phyloP scores from a whole-genome alignment of 2,797 vertebrate species.

The Enoplosus armatus region DNA sequence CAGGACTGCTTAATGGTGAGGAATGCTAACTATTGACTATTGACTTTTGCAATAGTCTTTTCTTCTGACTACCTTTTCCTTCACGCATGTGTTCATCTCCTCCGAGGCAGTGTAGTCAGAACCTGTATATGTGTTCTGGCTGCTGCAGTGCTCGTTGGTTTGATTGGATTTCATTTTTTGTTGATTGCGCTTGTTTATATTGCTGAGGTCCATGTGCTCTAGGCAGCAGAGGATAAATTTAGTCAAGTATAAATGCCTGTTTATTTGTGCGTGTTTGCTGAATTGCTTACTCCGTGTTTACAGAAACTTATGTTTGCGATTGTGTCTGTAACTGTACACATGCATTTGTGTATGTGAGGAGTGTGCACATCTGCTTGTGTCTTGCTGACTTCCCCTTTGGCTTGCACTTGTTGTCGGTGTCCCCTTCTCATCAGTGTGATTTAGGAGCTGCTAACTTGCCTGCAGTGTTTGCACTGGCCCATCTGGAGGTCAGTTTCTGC shows the following conservation, averaged over 20 bases:
- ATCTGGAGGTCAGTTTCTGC: conserved; percentile 53
- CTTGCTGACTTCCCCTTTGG: not conserved
- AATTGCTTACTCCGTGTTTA: conserved; percentile 28
- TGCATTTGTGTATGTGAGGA: not conserved
- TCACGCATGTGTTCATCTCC: not conserved
- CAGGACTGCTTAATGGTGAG: conserved; percentile 6
- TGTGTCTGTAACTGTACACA: not conserved
- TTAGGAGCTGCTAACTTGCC: conserved; percentile 62
- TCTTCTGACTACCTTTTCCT: not conserved
- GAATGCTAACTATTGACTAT: conserved; percentile 8
- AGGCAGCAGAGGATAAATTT: conserved; percentile 26
- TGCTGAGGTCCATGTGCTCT: conserved; percentile 32
- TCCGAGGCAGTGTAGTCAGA: not conserved
- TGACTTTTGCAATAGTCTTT: conserved; percentile 5
- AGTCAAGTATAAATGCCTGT: conserved; percentile 27
- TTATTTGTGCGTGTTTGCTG: conserved; percentile 42
- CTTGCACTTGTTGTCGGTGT: conserved; percentile 3
- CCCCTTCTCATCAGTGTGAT: conserved; percentile 57
- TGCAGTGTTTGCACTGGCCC: conserved; percentile 22
- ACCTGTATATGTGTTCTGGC: conserved; percentile 17
- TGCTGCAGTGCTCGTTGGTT: not conserved
- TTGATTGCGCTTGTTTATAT: conserved; percentile 38
- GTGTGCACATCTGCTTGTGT: not conserved
- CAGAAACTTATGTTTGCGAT: conserved; percentile 15
- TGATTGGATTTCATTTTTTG: conserved; percentile 46